phyloP scores from a whole-genome alignment of 1,140 invertebrate species.

The Heliconius hermathena region DNA sequence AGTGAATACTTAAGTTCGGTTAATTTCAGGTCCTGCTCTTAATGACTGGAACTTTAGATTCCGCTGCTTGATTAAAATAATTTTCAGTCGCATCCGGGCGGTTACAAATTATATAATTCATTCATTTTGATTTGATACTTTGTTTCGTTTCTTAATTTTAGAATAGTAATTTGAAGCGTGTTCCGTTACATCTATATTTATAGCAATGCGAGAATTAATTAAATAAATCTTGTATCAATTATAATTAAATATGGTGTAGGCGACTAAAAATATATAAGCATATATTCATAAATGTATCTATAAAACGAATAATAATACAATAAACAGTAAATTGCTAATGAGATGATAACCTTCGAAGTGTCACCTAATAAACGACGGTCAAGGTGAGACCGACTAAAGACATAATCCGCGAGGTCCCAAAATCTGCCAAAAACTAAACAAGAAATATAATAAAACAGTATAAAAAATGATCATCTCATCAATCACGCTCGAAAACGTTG shows the following conservation, averaged over 20 bases:
- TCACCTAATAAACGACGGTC: slow-evolving; percentile 16
- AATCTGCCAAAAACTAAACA: slow-evolving; percentile 23
- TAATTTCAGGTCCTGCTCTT: slow-evolving; percentile 33
- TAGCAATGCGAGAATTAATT: too few species aligned
- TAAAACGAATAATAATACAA: neutral
- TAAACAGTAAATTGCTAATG: neutral
- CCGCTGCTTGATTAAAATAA: slow-evolving; percentile 33
- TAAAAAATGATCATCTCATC: slow-evolving; percentile 40
- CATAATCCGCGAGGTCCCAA: slow-evolving; percentile 19
- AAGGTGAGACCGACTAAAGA: slow-evolving; percentile 22
- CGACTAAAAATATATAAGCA: neutral
- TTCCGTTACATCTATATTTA: neutral
- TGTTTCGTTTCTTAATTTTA: neutral
- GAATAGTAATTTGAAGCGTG: neutral
- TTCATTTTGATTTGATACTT: slow-evolving; percentile 13
- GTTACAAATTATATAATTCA: slow-evolving; percentile 24
- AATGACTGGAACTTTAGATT: slow-evolving; percentile 39
- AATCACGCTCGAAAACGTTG: slow-evolving; percentile 40
- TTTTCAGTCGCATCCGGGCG: slow-evolving; percentile 28
- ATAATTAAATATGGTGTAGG: neutral
- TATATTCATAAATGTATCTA: neutral
- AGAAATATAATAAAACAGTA: slow-evolving; percentile 1
- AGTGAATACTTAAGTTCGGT: slow-evolving; percentile 31
- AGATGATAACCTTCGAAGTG: slow-evolving; percentile 3
- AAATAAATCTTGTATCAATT: too few species aligned